Base-by-base conservation (phyloP, 2,888 invertebrate species). In the Sicus ferrugineus region DNA sequence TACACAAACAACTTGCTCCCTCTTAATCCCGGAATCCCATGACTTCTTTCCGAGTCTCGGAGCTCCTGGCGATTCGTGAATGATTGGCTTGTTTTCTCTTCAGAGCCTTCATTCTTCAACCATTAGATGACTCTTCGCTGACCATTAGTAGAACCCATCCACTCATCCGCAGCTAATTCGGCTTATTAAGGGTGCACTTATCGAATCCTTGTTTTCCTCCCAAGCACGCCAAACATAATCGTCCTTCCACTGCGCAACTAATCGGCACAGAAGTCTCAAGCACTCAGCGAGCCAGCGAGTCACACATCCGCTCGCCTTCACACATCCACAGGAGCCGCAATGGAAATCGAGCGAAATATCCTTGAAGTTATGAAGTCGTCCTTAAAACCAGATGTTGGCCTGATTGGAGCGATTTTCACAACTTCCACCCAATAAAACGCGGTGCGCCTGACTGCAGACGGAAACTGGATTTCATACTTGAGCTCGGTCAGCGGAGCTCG, bases 311-410 rank as follows among this genome's bases (percentile, higher is more conserved):
- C 19, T 9, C 31, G 14, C 19, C 1, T 16, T 34, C 26, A 38
- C 31, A 56, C 56, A 31, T 5, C 1, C 14, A 26, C 11, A 38
- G 38, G 42, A 34, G 23, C 23, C 16, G 31, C 21, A 61, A 50
- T 61, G 68, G 62, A 62, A 68, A 68, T 52, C 62, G 62, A 38
- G 61, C 68, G 61, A 61, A n/a, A n/a, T 62, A 62, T 68, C 61
- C 68, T 62, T 54, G 54, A 68, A 68, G 54, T 68, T 62, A 68
- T 52, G 68, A 62, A 62, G 54, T 68, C 62, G 62, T 68, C 68
- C 68, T 68, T 68, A 62, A 62, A 52, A 68, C 52, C 68, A 68
- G 68, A 68, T 68, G 68, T 42, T 68, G 52, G 54, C 26, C 68
- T 50, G 67, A 67, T 67, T 58, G 48, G 67, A 30, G 50, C 67